A percentile compares a stretch with the other conserved stretches of the same genome.
Evolutionary conservation across 2,113 vertebrate genomes (phyloP).

Genomic region (Chaenocephalus aceratus): DNA sequence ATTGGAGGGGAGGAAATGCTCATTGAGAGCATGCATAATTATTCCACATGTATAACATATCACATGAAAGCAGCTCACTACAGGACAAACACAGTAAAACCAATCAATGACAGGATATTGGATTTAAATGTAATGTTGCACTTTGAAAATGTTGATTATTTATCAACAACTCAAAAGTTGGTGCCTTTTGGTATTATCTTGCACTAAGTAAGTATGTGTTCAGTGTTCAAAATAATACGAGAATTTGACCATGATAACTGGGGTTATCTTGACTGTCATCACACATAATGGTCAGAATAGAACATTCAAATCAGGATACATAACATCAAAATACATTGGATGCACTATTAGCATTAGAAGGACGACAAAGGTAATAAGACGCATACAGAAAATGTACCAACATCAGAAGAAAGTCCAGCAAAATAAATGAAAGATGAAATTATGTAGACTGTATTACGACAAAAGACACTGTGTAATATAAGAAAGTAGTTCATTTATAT

Average conservation of each 20-base stretch:
- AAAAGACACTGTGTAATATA: too few relatives aligned
- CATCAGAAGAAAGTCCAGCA: neutral
- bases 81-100: neutral
- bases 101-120: neutral
- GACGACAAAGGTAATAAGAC: neutral
- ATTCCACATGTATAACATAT: neutral
- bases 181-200: neutral
- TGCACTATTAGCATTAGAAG: neutral
- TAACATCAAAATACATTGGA: neutral
- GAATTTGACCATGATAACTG: neutral
- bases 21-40: neutral
- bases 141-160: neutral
- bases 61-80: neutral
- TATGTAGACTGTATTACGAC: neutral
- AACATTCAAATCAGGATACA: neutral
- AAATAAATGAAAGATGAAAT: neutral
- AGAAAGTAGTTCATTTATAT: neutral
- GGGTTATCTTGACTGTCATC: neutral
- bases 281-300: neutral
- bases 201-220: neutral
- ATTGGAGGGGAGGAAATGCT: neutral
- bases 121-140: neutral
- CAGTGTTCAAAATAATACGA: neutral
- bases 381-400: neutral
- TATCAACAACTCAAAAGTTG: too few relatives aligned